phyloP scores from a whole-genome alignment of 2,888 invertebrate species.

The Ashinkailepas kermadecensis region DNA sequence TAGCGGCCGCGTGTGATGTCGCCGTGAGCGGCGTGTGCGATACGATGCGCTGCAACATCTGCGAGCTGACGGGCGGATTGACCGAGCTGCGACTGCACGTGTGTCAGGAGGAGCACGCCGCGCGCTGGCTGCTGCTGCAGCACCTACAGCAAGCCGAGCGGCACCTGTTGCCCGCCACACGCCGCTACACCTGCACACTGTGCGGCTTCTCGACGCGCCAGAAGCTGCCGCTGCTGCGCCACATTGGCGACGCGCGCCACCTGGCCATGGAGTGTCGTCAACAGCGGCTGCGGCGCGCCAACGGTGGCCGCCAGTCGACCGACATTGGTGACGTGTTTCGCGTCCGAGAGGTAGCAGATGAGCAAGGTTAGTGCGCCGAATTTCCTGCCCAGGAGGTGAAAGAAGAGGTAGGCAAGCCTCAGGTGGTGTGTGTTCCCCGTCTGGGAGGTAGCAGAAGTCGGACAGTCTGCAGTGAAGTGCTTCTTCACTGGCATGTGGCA shows the following conservation, averaged over 20 bases:
- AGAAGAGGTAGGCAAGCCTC: no score
- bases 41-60: slow-evolving; percentile 90
- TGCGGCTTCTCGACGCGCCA: slow-evolving; percentile 79
- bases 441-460: no score
- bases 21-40: slow-evolving; percentile 45
- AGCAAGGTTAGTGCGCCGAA: not conserved
- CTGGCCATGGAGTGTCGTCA: slow-evolving; percentile 88
- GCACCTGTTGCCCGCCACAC: slow-evolving; percentile 37
- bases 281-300: slow-evolving; percentile 74
- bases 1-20: no score
- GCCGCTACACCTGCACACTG: slow-evolving; percentile 62
- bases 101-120: slow-evolving; percentile 83
- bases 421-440: no score
- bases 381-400: no score
- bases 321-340: slow-evolving; percentile 85
- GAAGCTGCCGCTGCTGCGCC: slow-evolving; percentile 77
- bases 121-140: slow-evolving; percentile 70
- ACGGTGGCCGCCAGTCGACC: slow-evolving; percentile 70
- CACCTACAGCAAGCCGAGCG: slow-evolving; percentile 62
- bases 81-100: slow-evolving; percentile 87
- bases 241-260: slow-evolving; percentile 70
- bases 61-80: slow-evolving; percentile 95
- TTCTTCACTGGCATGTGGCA: no score
- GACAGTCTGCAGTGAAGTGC: no score
- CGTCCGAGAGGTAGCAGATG: slow-evolving; percentile 32